Evolutionary conservation across 2,113 vertebrate genomes (phyloP).

Genomic region (Anolis carolinensis): DNA sequence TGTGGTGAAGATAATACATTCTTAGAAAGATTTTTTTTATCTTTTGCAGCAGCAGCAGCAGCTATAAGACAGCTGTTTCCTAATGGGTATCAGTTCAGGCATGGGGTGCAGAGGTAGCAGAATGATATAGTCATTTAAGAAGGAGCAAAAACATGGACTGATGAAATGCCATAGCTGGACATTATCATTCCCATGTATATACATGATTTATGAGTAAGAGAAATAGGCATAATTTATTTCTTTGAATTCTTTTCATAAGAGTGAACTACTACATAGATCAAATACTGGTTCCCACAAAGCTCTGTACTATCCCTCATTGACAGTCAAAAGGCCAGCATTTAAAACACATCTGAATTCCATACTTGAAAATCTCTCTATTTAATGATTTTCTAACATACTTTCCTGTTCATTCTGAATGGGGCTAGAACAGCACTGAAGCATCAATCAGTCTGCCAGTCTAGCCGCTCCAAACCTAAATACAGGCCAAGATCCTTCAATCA

Average conservation of each 20-base stretch:
- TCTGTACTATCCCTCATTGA: neutral
- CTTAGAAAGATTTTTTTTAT: neutral
- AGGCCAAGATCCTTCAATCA: neutral
- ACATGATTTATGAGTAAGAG: conserved; percentile 37
- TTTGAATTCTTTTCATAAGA: neutral
- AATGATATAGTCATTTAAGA: neutral
- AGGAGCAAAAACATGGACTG: neutral
- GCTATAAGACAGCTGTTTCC: neutral
- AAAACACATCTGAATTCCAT: neutral
- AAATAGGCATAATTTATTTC: conserved; percentile 31
- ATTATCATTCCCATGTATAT: neutral
- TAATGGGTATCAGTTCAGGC: neutral
- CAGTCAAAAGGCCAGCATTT: neutral
- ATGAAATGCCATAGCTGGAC: neutral
- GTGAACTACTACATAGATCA: neutral
- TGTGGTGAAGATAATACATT: neutral
- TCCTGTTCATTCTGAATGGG: neutral
- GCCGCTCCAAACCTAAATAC: neutral
- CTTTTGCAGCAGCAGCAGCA: neutral
- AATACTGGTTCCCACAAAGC: neutral
- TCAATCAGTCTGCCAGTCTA: neutral
- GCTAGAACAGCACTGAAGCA: neutral
- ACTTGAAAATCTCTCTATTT: neutral
- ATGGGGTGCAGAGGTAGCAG: neutral
- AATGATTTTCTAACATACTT: neutral